These are phyloP conservation scores for Halocynthia aurantium DNA, from an alignment of 23 tunicate genomes.

Conservation along the genomic window DNA sequence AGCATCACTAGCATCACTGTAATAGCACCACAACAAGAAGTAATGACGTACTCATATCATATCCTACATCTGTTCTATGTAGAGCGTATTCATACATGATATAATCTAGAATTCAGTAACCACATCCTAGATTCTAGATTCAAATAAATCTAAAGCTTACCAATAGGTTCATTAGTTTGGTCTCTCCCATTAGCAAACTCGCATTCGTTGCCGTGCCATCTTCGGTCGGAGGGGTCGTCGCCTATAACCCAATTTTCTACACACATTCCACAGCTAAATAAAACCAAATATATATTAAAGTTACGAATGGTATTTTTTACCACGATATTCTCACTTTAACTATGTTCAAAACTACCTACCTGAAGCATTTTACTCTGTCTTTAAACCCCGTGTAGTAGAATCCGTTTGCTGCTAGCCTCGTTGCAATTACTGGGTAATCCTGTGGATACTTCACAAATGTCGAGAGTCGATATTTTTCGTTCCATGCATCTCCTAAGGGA, in stretches of 20 bases:
- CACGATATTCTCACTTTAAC: no score
- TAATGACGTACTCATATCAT: no score
- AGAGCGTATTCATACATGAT: no score
- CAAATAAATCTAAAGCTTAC: no score
- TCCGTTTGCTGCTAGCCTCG: conserved; percentile 22
- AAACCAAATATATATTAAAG: not conserved
- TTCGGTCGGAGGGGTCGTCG: conserved; percentile 22
- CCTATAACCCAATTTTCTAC: conserved; percentile 25
- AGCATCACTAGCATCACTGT: no score
- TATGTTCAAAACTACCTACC: not conserved
- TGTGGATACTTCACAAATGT: not conserved
- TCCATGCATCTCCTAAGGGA: conserved; percentile 4
- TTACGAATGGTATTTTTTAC: no score
- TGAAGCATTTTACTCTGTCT: conserved; percentile 50
- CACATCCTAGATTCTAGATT: no score
- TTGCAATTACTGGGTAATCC: not conserved
- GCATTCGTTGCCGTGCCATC: conserved; percentile 33
- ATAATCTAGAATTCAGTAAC: no score
- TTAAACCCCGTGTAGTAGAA: conserved; percentile 38
- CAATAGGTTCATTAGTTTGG: conserved; percentile 24
- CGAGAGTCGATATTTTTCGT: conserved; percentile 8
- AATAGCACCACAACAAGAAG: no score
- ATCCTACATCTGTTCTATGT: no score
- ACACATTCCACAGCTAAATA: conserved; percentile 20
- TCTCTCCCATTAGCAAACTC: conserved; percentile 31